Evolutionary conservation across 2,797 vertebrate genomes (phyloP).

Genomic region (Trachops cirrhosus): DNA sequence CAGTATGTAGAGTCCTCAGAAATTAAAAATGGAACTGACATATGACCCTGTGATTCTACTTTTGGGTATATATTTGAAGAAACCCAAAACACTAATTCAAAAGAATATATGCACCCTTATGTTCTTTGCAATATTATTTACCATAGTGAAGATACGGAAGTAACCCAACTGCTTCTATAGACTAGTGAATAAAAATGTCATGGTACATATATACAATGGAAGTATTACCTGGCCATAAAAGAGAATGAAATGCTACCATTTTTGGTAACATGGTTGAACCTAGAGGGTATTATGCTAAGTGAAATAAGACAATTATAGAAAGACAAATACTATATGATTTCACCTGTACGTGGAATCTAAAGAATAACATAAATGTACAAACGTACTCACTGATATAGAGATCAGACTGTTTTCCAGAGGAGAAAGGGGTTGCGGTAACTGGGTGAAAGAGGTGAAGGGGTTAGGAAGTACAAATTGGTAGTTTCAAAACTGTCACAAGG

Average conservation of each 20-base stretch:
- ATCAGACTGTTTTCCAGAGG: background rate
- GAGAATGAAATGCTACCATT: background rate
- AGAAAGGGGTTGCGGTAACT: background rate
- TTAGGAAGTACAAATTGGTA: background rate
- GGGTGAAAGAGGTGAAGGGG: background rate
- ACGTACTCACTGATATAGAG: background rate
- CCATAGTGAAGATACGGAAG: background rate
- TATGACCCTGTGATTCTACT: background rate
- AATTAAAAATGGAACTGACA: background rate
- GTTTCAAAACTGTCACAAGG: background rate
- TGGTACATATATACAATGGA: background rate
- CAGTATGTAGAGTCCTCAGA: background rate
- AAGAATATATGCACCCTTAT: background rate
- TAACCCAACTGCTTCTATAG: background rate
- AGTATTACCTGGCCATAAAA: background rate
- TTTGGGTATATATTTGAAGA: background rate
- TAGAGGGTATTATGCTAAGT: background rate
- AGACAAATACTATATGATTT: background rate
- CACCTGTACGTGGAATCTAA: background rate
- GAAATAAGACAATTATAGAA: background rate
- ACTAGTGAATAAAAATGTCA: background rate
- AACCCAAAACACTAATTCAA: background rate
- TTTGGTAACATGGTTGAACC: background rate
- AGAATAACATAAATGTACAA: background rate
- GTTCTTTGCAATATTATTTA: background rate